Base-by-base conservation (phyloP, 2,797 vertebrate species). In the Heliangelus exortis region DNA sequence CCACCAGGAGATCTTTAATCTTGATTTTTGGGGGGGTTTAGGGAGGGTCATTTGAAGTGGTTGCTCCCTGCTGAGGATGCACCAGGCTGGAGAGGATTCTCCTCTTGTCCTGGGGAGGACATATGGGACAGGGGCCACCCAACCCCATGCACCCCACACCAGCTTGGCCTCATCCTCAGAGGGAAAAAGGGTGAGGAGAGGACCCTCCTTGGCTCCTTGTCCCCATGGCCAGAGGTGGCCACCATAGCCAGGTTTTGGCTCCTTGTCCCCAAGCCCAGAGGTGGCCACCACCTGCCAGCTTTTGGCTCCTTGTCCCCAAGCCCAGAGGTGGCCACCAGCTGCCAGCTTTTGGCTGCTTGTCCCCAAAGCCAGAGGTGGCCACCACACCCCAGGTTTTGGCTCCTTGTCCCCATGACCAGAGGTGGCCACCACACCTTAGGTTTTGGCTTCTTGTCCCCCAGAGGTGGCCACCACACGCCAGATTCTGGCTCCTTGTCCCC, bases 331-430 rank as follows among this genome's bases (percentile, higher is more conserved):
- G 39, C 12, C 39, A 39, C 39, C 12, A 39, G 34, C 34, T 34
- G 12, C 34, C 9, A 34, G 34, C 9, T 9, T 34, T 34, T 34
- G 31, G 33, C 17, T 72, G 61, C 48, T 59, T 34, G 2, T 3
- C 51, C 47, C 75, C 41, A 1, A 0, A 7, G 53, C 36, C 0
- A 1, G 66, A 23, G n/a, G 25, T n/a, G 54, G 28, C 43, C 41
- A 3, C 33, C 21, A 0, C 6, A 16, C n/a, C 5, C 58, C 0
- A 33, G 33, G 33, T 33, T 33, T 33, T 33, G 33, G 33, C 33
- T 33, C 33, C 33, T 33, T 33, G 33, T 33, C 33, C 33, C n/a
- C n/a, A n/a, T n/a, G n/a, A 33, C 33, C 33, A 33, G 33, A 33
- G 7, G 33, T 33, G 33, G 33, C 33, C 33, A 33, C 33, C 33